These are phyloP conservation scores for Spodoptera litura DNA, from an alignment of 1,140 invertebrate genomes.

Conservation along the genomic window DNA sequence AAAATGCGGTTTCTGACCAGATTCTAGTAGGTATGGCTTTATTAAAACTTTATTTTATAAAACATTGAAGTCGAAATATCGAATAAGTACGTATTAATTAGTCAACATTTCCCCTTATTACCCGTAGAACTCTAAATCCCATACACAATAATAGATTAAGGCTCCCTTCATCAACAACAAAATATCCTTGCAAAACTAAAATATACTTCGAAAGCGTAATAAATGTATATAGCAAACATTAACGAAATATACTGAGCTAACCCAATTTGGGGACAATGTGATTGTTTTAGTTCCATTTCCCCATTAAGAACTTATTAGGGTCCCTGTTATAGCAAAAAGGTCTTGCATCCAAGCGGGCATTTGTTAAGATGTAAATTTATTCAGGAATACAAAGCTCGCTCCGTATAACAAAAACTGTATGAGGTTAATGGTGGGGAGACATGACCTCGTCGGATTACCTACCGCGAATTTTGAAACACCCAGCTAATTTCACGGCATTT, in stretches of 20 bases:
- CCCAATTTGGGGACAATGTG: slow-evolving; percentile 53
- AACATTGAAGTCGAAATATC: too few relatives aligned
- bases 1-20: not conserved
- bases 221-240: slow-evolving; percentile 25
- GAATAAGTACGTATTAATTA: too few relatives aligned
- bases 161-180: too few relatives aligned
- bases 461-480: slow-evolving; percentile 57
- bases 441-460: slow-evolving; percentile 55
- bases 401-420: slow-evolving; percentile 69
- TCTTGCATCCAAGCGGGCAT: slow-evolving; percentile 61
- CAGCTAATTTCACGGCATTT: slow-evolving; percentile 54
- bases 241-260: slow-evolving; percentile 20
- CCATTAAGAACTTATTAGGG: slow-evolving; percentile 76
- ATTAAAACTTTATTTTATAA: not conserved
- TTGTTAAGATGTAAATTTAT: slow-evolving; percentile 82
- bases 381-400: slow-evolving; percentile 68
- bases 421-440: slow-evolving; percentile 61
- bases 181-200: not conserved
- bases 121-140: too few relatives aligned
- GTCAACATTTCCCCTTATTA: too few relatives aligned
- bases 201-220: not conserved
- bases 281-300: slow-evolving; percentile 69
- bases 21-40: not conserved
- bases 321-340: slow-evolving; percentile 69
- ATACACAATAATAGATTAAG: not conserved